Evolutionary conservation across 2,797 vertebrate species (phyloP), one percentile per base, ranked within the genome.

Genomic region (Urophycis tenuis): DNA sequence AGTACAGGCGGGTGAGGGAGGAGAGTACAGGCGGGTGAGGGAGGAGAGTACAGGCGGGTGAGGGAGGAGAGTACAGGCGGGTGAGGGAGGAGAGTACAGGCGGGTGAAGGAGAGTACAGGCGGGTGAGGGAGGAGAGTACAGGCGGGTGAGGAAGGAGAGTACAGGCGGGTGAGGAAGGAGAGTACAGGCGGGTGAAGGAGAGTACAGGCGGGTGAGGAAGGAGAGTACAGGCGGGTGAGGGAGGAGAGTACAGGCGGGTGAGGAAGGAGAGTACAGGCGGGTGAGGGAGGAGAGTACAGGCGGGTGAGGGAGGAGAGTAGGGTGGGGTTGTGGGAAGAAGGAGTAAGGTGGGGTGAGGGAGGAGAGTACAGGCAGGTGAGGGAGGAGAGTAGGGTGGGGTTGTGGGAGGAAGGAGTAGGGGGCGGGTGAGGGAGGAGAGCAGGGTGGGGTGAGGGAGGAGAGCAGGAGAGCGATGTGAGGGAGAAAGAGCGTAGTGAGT

Each of bases 351-450:
- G n/a, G 17, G 19, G 69, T 33, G 25, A n/a, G 49, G 41, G 33
- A 8, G 31, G 19, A 35, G 71, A 79, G 72, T 75, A 77, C 75
- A 75, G 69, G 75, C 71, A 33, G 78, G 78, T 75, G 81, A 79
- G 78, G 76, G 79, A 78, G 64, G 19, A 85, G 82, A 87, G 77
- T 78, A 53, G 76, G 81, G 84, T n/a, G 53, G 36, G 36, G 10
- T 9, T 0, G 5, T 2, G 72, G n/a, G 31, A 33, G 49, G 77
- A 36, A 8, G 45, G 82, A 87, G 77, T 78, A 53, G 76, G 81
- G 84, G 31, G 53, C 31, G 36, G 10, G 36, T 0, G 5, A 4
- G 72, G n/a, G 31, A 33, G 49, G 77, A 36, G 25, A 86, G 78
- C 71, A 76, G 33, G 3, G n/a, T 25, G 53, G n/a, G 32, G 35